phyloP scores from a whole-genome alignment of 1,140 invertebrate species.

The Drosophila sp. region DNA sequence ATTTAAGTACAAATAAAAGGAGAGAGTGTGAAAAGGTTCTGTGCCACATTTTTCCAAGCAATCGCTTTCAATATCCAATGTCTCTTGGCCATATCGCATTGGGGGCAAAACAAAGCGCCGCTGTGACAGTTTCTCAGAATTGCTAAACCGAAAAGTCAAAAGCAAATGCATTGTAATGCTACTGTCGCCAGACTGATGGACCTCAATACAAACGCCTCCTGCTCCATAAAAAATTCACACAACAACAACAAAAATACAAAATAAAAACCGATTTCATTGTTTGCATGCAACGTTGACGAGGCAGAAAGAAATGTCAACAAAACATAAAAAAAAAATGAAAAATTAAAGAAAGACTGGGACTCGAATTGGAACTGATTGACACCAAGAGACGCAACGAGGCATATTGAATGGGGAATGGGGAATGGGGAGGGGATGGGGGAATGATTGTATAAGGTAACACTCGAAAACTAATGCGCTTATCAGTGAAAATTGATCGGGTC shows the following conservation, averaged over 20 bases:
- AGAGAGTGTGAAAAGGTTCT: background rate
- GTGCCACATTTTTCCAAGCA: conserved; percentile 2
- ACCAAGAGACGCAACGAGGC: conserved; percentile 47
- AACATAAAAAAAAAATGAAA: conserved; percentile 29
- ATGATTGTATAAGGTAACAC: conserved; percentile 61
- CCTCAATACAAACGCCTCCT: conserved; percentile 10
- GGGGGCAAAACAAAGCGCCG: conserved; percentile 44
- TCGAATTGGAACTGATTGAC: conserved; percentile 66
- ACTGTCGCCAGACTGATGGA: conserved; percentile 63
- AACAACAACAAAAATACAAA: conserved; percentile 5
- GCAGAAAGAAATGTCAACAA: conserved; percentile 72
- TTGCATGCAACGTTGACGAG: conserved; percentile 75
- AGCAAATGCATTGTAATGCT: conserved; percentile 73
- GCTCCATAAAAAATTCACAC: conserved; percentile 15
- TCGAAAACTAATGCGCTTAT: conserved; percentile 76
- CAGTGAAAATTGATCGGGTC: conserved; percentile 70
- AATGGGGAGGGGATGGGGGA: background rate
- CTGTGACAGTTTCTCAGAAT: conserved; percentile 69
- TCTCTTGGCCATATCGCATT: conserved; percentile 3
- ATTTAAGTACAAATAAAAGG: too few relatives aligned
- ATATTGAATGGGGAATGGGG: background rate
- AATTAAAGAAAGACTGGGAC: conserved; percentile 36
- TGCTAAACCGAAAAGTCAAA: conserved; percentile 47
- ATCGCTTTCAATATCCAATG: conserved; percentile 2
- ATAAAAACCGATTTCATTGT: conserved; percentile 48